phyloP scores from a whole-genome alignment of 2,113 vertebrate species.

The Gadus chalcogrammus region DNA sequence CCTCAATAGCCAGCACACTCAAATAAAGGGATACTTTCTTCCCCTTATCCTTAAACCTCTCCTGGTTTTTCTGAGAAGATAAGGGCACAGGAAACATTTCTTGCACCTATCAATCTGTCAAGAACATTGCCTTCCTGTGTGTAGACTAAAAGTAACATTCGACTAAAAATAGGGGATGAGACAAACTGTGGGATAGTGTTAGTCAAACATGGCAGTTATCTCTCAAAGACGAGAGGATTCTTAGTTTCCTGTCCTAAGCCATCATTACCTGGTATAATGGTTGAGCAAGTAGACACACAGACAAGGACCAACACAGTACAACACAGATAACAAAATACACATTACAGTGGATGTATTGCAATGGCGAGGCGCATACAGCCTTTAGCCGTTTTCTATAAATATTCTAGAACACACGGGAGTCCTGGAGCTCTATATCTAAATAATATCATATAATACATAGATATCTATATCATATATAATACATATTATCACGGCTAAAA shows the following conservation, averaged over 20 bases:
- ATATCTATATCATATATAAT: no score
- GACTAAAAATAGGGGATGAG: constrained; percentile 13
- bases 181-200: constrained; percentile 5
- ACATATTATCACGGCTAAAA: no score
- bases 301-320: background rate
- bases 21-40: background rate
- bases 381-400: no score
- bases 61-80: background rate
- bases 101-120: constrained; percentile 19
- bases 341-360: no score
- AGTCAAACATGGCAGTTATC: constrained; percentile 9
- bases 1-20: constrained; percentile 2
- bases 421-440: no score
- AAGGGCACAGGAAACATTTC: background rate
- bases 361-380: no score
- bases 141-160: background rate
- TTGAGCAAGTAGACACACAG: background rate
- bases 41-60: constrained; percentile 3
- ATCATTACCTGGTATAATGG: background rate
- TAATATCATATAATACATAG: no score
- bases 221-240: background rate
- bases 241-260: constrained; percentile 3
- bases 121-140: constrained; percentile 2
- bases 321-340: background rate
- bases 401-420: no score